Base-by-base conservation (phyloP, 2,113 vertebrate species). In the Phocoena sinus region DNA sequence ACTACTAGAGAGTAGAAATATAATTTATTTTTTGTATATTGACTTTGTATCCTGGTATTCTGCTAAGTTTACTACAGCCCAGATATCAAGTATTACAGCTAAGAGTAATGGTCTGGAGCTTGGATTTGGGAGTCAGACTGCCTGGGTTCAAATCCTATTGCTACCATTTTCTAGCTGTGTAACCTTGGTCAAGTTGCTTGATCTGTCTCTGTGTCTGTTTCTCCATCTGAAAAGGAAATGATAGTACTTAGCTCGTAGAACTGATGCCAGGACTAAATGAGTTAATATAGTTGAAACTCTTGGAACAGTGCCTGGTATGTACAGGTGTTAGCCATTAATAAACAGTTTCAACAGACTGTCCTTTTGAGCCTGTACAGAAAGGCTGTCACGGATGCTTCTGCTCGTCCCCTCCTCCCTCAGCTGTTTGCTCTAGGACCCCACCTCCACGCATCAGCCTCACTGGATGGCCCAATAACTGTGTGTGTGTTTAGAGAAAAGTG, bases 381-480 rank as follows among this genome's bases (percentile, higher is more conserved):
- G 25, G 1, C 20, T 28, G 47, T 76, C 18, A 6, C 12, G 53
- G 9, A 12, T 1, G 3, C 4, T 4, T 3, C 28, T 71, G 17
- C 31, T 9, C 8, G 1, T 2, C 6, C 58, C 15, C 5, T 77
- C 44, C 91, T 90, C 60, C 74, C 41, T 38, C 2, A 28, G 38
- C 77, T 65, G 5, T 92, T 33, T 65, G 68, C 12, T 18, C 60
- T 6, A 4, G 47, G 38, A 53, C 44, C 17, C 38, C 53, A 50
- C 11, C 60, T 14, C 63, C 65, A 13, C 21, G 50, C 63, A 6
- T 28, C 79, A 56, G 23, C n/a, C 38, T 71, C 44, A 18, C 82
- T 33, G 6, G 44, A 8, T 28, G 62, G 44, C 76, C 18, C 36
- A n/a, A 0, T 63, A 41, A 70, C 10, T 71, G 73, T 17, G 14